Base-by-base conservation (phyloP, 1,140 invertebrate genomes). In the Drosophila murphyi region DNA sequence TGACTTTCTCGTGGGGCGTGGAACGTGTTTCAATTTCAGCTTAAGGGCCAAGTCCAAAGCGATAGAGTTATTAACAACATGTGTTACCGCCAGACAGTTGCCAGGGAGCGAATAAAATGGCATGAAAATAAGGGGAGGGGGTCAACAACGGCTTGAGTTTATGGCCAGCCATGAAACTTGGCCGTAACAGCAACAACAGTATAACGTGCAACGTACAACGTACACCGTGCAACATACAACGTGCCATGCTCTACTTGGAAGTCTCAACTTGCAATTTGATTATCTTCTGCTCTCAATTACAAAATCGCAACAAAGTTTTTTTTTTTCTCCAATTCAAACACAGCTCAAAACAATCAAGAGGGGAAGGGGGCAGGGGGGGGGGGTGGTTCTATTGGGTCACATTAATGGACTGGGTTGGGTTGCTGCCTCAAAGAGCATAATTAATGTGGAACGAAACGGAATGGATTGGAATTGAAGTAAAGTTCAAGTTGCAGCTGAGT, bases 41-140 rank as follows among this genome's bases (percentile, higher is more conserved):
- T 3, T 35, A 41, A 10, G 51, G 45, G 52, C 8, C n/a, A 32
- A 39, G 55, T 48, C 48, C 67, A 52, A 72, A 80, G 29, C 71
- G 67, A 3, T 72, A 69, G 72, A 77, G 82, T 86, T 87, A 87
- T 87, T 86, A 86, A 82, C 75, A 87, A 76, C 82, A 83, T 83
- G 60, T 83, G 81, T 77, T 80, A 12, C 57, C 28, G 20, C 35
- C 31, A 34, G 37, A 10, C 12, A 54, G 35, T 5, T 29, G 55
- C 37, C 55, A 43, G 29, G 20, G 20, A 57, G 8, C 43, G 4
- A 60, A 60, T 59, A n/a, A 41, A 45, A 12, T 3, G 1, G 6
- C 3, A 31, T n/a, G 37, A 28, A 2, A 10, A 31, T 43, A 35
- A 29, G 29, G 12, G 12, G 28, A 50, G 63, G 31, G 20, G 10